A percentile compares a stretch with the other conserved stretches of the same genome.
Conservation (phyloP, 2,888 invertebrate species). For the Spilosoma lubricipeda region DNA sequence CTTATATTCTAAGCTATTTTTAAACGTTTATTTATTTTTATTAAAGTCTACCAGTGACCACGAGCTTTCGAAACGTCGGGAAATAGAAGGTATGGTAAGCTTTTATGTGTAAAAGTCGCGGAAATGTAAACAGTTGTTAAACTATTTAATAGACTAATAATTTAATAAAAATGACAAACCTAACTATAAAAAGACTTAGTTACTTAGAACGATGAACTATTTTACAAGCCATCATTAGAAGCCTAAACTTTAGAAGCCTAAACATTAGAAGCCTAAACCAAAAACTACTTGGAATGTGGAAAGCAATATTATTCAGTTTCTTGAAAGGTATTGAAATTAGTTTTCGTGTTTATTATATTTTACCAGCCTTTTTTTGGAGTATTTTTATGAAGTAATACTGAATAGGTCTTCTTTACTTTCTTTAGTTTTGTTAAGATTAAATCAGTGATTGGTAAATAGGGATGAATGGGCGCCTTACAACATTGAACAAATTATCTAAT, state of each 20-base stretch:
- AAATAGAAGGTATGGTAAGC: too few species aligned
- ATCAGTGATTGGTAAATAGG: conserved; percentile 4
- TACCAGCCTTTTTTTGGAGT: not conserved
- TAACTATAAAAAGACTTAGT: not conserved
- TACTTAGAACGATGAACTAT: not conserved
- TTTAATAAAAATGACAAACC: not conserved
- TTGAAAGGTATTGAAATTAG: not conserved
- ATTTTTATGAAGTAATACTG: conserved; percentile 6
- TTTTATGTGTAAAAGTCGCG: too few species aligned
- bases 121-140: too few species aligned
- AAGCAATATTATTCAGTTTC: not conserved
- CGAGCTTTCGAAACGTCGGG: too few species aligned
- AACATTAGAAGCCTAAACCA: not conserved
- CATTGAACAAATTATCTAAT: not conserved
- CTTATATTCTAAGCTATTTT: not conserved
- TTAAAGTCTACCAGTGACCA: too few species aligned
- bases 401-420: not conserved
- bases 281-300: not conserved
- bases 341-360: not conserved
- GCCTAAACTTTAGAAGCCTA: not conserved
- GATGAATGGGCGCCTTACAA: conserved; percentile 19
- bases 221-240: too few species aligned
- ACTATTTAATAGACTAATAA: not conserved
- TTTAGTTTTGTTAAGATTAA: conserved; percentile 15
- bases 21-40: not conserved